Conservation (phyloP, 2,113 vertebrate genomes). For the Protobothrops flavoviridis region DNA sequence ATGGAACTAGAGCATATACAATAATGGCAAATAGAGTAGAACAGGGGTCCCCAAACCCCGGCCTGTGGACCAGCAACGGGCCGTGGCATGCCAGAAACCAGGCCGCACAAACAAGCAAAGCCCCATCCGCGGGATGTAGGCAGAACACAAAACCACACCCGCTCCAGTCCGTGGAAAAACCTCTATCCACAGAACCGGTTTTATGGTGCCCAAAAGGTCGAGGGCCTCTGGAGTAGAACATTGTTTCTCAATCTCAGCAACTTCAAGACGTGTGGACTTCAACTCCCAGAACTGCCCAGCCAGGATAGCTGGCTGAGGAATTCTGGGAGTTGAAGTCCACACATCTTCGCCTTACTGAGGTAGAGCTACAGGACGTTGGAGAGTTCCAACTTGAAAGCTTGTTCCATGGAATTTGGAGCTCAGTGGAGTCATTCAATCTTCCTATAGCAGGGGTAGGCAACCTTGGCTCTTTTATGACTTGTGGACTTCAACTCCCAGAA, state of each 20-base stretch:
- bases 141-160: background rate
- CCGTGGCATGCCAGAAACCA: background rate
- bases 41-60: too few relatives aligned
- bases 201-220: too few relatives aligned
- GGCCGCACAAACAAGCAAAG: background rate
- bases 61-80: too few relatives aligned
- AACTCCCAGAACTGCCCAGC: background rate
- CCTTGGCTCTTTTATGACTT: too few relatives aligned
- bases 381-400: background rate
- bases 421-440: background rate
- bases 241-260: background rate
- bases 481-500: too few relatives aligned
- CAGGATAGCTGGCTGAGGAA: background rate
- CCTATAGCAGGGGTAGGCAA: too few relatives aligned
- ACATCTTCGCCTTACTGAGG: background rate
- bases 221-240: background rate
- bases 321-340: background rate
- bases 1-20: background rate
- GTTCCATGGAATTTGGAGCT: background rate
- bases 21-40: too few relatives aligned
- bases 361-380: background rate
- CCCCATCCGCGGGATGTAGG: background rate
- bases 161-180: background rate
- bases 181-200: background rate
- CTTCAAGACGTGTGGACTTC: too few relatives aligned